These are phyloP conservation scores for Cheumatopsyche charites DNA, from an alignment of 1,140 invertebrate genomes.

Conservation along the genomic window DNA sequence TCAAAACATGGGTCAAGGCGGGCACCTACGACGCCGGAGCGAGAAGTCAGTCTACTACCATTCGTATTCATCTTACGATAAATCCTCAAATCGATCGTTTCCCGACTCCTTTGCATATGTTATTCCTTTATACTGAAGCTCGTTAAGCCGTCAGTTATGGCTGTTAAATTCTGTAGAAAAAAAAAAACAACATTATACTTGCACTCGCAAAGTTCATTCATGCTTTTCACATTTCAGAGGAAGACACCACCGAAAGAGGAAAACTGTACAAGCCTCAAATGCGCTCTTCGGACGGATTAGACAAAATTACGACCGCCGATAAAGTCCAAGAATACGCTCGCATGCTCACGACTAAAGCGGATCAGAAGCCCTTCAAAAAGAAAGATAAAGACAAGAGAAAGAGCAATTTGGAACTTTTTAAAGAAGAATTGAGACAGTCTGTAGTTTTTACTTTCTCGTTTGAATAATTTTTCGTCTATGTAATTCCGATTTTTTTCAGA, in stretches of 20 bases:
- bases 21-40: constrained; percentile 95
- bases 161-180: no score
- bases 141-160: no score
- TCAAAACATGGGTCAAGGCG: constrained; percentile 96
- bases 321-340: constrained; percentile 75
- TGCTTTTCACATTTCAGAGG: constrained; percentile 60
- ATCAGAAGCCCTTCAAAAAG: constrained; percentile 74
- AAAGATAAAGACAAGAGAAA: constrained; percentile 88
- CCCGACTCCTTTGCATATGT: no score
- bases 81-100: no score
- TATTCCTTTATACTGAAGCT: no score
- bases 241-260: constrained; percentile 87
- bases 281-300: constrained; percentile 65
- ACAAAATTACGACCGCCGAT: constrained; percentile 58
- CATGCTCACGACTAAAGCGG: constrained; percentile 69
- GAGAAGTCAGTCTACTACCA: constrained; percentile 69
- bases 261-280: constrained; percentile 94
- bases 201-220: no score
- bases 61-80: not conserved
- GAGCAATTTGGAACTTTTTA: constrained; percentile 96
- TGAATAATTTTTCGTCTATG: constrained; percentile 9
- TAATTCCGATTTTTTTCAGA: constrained; percentile 59
- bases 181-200: no score
- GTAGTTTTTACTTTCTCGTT: constrained; percentile 52
- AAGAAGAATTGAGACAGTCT: constrained; percentile 93